Evolutionary conservation across 2,888 invertebrate genomes (phyloP), one percentile per base, ranked within the genome.

Genomic region (Nomada ferruginata): DNA sequence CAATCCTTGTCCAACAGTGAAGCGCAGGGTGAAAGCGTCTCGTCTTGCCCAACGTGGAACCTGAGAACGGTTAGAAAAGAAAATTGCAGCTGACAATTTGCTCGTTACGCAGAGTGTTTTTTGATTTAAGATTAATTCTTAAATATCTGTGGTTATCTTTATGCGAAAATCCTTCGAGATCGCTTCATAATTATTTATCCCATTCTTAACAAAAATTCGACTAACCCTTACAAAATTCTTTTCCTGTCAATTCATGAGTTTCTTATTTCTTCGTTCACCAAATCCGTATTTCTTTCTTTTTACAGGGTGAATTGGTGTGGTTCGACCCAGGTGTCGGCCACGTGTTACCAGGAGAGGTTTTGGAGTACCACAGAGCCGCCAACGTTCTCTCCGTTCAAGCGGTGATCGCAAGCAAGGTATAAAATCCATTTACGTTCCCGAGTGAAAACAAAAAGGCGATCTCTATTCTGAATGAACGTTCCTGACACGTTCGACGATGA

Each of bases 321-420:
- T 98, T 98, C 95, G 98, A 98, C 94, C 97, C 98, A 63, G 98
- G 98, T 59, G 96, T 98, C 90, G 97, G 97, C 87, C 97, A 98
- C 94, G 97, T 97, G 90, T 95, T 98, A 90, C 98, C 98, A 68
- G 98, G 98, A 78, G 97, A 97, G 94, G 97, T 98, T 85, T 95
- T 97, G 90, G 98, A 98, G 94, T 97, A 97, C 89, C 98, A 98
- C 94, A 96, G 97, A 82, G 97, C 98, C 61, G 98, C 98, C 73
- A 97, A 98, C 94, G 97, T 98, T 76, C 96, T 98, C 90, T 97
- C 98, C 63, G 97, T 98, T 64, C 97, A 98, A 94, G 97, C 98
- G 47, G 95, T 97, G 87, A 97, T 98, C 91, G 97, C 96, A 93
- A 97, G 97, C 94, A 97, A 97, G 96, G 97, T 97, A 94, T 84